These are phyloP conservation scores for Poeciliopsis paucimaculata DNA, from an alignment of 2,797 vertebrate species.

Conservation along the genomic window DNA sequence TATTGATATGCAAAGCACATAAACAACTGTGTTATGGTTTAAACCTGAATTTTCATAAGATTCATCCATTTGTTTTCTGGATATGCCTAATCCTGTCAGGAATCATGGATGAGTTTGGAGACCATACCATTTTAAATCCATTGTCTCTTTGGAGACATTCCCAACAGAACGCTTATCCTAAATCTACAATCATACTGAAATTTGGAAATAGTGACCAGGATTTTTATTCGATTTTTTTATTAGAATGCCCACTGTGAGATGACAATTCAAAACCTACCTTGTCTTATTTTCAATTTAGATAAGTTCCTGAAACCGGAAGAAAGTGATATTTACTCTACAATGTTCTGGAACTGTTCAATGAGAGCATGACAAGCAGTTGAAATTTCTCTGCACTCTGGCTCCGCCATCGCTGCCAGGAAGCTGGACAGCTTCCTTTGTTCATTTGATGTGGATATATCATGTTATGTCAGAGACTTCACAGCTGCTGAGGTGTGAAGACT, in stretches of 20 bases:
- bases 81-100: background rate
- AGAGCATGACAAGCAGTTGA: background rate
- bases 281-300: background rate
- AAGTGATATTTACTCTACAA: background rate
- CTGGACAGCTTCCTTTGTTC: constrained; percentile 6
- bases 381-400: background rate
- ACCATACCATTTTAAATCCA: background rate
- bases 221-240: background rate
- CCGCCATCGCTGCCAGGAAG: background rate
- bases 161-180: no score
- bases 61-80: background rate
- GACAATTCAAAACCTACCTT: background rate
- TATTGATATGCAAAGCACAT: background rate
- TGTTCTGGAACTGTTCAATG: background rate
- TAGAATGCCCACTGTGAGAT: background rate
- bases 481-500: constrained; percentile 3
- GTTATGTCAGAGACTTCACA: constrained; percentile 2
- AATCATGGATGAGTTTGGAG: background rate
- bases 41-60: background rate
- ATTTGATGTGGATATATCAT: constrained; percentile 11
- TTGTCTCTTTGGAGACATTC: no score
- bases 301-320: background rate
- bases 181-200: background rate
- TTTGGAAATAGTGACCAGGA: background rate
- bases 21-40: background rate